Evolutionary conservation across 2,888 invertebrate genomes (phyloP).

Genomic region (Nephrotoma appendiculata): DNA sequence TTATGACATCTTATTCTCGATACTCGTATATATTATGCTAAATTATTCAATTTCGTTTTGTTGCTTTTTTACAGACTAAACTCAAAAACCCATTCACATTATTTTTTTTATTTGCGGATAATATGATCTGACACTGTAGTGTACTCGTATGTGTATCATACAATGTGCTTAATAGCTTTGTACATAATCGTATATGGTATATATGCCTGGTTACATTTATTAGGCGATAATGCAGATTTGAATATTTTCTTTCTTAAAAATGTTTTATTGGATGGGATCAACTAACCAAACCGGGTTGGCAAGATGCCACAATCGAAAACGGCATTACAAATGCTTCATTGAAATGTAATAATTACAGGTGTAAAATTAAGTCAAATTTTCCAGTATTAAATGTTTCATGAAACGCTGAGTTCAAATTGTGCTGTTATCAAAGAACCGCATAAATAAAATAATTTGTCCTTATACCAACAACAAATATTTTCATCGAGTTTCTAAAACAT

Average conservation of each 20-base stretch:
- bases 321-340: too few relatives aligned
- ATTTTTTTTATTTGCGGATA: background rate
- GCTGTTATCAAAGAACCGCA: too few relatives aligned
- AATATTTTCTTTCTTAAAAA: background rate
- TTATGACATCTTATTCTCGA: background rate
- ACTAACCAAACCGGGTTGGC: too few relatives aligned
- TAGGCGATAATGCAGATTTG: background rate
- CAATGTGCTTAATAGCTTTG: background rate
- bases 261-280: too few relatives aligned
- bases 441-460: too few relatives aligned
- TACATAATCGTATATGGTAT: background rate
- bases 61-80: background rate
- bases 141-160: background rate
- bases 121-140: background rate
- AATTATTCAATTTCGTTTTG: background rate
- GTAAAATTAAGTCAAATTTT: too few relatives aligned
- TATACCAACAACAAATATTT: too few relatives aligned
- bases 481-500: too few relatives aligned
- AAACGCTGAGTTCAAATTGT: too few relatives aligned
- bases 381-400: too few relatives aligned
- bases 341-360: too few relatives aligned
- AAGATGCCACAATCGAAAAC: too few relatives aligned
- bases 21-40: background rate
- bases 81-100: background rate
- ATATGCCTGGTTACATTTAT: background rate